Base-by-base conservation (phyloP, 2,888 invertebrate species). In the Torymus texanus region DNA sequence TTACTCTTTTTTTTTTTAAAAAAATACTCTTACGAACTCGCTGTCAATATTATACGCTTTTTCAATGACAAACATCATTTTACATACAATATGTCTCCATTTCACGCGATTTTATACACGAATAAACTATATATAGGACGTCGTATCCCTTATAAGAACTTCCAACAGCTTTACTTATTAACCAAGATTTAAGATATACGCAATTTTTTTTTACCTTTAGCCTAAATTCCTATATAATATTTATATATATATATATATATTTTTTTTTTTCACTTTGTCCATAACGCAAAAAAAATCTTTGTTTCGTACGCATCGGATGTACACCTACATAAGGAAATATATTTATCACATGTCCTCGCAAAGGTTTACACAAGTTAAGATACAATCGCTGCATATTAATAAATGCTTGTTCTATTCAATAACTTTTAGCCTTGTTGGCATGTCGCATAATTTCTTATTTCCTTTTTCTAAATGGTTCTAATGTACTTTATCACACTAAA, bases 331-430 rank as follows among this genome's bases (percentile, higher is more conserved):
- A 76, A 73, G 65, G 56, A 70, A 63, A 80, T 63, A 81, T 78
- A 75, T 82, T 78, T 75, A 82, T 80, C 81, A 80, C 81, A 82
- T 79, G 29, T 79, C 21, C 66, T 75, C 53, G 65, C 71, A 53
- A 78, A 72, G 18, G n/a, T 78, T 75, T 16, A 70, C 70, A 61
- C 18, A 55, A 72, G 65, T 61, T 73, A 74, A 74, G 67, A 78
- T 74, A 74, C 65, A 53, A 68, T 68, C 70, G 14, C 53, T 79
- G 58, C 59, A 76, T 61, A 53, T 66, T 53, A 50, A 80, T 78
- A 80, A 80, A 80, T 80, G 77, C 77, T 78, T 53, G 21, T 29
- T 59, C 66, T 55, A 53, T 62, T 78, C 16, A 63, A 66, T n/a
- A 76, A 56, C 14, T 71, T 75, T 75, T 14, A 4, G 21, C 62